These are phyloP conservation scores for Tridacna gigas DNA, from an alignment of 2,888 invertebrate genomes.

Conservation along the genomic window DNA sequence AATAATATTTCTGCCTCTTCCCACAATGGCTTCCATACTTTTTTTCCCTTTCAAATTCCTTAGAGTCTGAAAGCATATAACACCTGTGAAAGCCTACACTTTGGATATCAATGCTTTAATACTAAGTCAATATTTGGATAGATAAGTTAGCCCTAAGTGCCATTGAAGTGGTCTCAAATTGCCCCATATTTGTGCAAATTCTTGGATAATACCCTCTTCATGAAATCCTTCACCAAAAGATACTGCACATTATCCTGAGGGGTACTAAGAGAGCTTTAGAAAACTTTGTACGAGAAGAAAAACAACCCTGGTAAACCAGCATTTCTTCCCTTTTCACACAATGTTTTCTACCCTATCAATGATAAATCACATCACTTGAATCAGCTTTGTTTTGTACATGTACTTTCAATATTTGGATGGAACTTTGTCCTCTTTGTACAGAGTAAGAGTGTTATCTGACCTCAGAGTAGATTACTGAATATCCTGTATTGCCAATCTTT, in stretches of 20 bases:
- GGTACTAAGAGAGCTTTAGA: too few species aligned
- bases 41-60: not conserved
- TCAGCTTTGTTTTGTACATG: too few species aligned
- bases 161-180: slow-evolving; percentile 27
- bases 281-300: too few species aligned
- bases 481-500: slow-evolving; percentile 15
- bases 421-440: too few species aligned
- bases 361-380: too few species aligned
- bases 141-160: slow-evolving; percentile 38
- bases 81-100: slow-evolving; percentile 16
- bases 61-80: too few species aligned
- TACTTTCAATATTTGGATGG: too few species aligned
- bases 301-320: too few species aligned
- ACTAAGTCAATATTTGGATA: slow-evolving; percentile 34
- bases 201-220: slow-evolving; percentile 15
- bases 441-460: not conserved
- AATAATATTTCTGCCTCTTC: too few species aligned
- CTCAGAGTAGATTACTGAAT: slow-evolving; percentile 20
- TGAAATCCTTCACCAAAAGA: not conserved
- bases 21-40: too few species aligned
- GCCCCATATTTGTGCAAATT: slow-evolving; percentile 15
- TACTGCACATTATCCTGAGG: not conserved
- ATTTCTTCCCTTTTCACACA: too few species aligned
- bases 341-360: too few species aligned
- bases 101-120: slow-evolving; percentile 6